These are phyloP conservation scores for Promerops cafer DNA, from an alignment of 2,113 vertebrate genomes.

Conservation along the genomic window DNA sequence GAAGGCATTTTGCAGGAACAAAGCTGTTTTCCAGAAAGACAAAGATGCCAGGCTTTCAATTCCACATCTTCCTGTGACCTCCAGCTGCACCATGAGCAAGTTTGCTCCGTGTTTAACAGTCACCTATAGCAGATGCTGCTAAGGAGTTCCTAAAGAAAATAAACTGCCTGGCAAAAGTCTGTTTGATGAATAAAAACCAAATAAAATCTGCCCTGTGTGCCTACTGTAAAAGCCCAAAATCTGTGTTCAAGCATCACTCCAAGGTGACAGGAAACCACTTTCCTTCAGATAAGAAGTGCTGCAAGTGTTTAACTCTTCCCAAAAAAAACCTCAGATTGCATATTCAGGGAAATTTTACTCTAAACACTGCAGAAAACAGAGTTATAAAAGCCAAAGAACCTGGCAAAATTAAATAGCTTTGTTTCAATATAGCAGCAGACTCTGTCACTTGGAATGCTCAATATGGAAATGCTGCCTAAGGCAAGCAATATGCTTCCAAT, in stretches of 20 bases:
- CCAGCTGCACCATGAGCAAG: not conserved
- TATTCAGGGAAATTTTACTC: not conserved
- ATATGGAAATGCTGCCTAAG: slow-evolving; percentile 20
- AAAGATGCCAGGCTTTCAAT: not conserved
- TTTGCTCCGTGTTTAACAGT: not conserved
- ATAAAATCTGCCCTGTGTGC: not conserved
- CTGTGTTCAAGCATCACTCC: not conserved
- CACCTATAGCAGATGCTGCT: not conserved
- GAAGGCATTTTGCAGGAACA: not conserved
- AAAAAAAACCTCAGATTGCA: not conserved
- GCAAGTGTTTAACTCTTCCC: not conserved
- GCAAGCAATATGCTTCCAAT: slow-evolving; percentile 51
- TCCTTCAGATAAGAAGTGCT: not conserved
- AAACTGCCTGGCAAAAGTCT: not conserved
- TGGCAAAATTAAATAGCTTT: not conserved
- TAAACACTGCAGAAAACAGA: not conserved
- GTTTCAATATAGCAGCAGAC: not conserved
- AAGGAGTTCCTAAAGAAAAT: not conserved
- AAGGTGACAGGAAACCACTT: not conserved
- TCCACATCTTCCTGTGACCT: not conserved
- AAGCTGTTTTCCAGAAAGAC: not conserved
- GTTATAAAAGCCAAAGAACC: not conserved
- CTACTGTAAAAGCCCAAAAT: not conserved
- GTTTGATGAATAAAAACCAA: not conserved
- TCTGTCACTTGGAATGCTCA: slow-evolving; percentile 2